Percentiles rank a stretch among this genome's conserved stretches.
These are phyloP conservation scores for Catagonus wagneri DNA, from an alignment of 2,113 vertebrate species.

Conservation along the genomic window DNA sequence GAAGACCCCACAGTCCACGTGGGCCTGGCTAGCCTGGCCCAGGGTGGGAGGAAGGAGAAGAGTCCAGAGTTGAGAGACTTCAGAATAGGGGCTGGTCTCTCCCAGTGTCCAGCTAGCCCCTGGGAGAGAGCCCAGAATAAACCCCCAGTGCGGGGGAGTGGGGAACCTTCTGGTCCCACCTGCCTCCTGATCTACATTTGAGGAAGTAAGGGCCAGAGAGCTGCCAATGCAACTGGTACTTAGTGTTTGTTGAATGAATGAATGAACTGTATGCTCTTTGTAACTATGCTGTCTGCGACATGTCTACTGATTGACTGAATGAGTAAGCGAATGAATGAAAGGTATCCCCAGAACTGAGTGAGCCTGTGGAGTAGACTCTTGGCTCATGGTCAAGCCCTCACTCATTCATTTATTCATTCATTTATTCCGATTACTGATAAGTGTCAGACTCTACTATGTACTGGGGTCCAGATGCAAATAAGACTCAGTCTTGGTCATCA, in stretches of 20 bases:
- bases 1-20: neutral
- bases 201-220: neutral
- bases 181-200: neutral
- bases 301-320: neutral
- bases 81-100: neutral
- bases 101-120: neutral
- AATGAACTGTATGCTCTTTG: neutral
- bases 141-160: too few species aligned
- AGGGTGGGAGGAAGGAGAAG: neutral
- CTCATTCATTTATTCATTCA: neutral
- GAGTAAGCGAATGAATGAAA: neutral
- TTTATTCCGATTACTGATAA: neutral
- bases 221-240: neutral
- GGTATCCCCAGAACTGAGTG: neutral
- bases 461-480: slow-evolving; percentile 23
- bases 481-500: neutral
- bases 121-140: neutral
- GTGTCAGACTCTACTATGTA: neutral
- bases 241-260: neutral
- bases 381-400: slow-evolving; percentile 4
- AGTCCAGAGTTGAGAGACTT: neutral
- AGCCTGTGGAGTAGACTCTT: neutral
- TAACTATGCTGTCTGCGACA: neutral
- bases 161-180: neutral
- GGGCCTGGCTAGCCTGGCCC: neutral